Evolutionary conservation across 2,797 vertebrate genomes (phyloP).

Genomic region (Sebastes baramenuke): DNA sequence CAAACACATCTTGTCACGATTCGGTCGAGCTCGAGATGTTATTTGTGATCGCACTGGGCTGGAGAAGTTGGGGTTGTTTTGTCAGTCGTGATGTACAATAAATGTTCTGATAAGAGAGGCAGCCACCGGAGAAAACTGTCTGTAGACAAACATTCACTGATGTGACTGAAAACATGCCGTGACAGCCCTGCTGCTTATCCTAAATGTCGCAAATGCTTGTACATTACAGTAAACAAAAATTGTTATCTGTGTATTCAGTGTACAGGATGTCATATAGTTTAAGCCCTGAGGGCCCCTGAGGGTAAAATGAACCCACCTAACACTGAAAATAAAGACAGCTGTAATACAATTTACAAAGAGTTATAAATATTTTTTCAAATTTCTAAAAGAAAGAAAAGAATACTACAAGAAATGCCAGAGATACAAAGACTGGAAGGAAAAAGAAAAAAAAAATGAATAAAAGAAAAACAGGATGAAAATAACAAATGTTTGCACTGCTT

Average conservation of each 20-base stretch:
- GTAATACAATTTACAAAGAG: too few relatives aligned
- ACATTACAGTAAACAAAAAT: background rate
- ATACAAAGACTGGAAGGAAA: too few relatives aligned
- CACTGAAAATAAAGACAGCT: too few relatives aligned
- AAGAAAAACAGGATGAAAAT: too few relatives aligned
- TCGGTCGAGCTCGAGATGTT: constrained; percentile 30
- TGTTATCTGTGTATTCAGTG: background rate
- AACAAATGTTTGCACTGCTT: too few relatives aligned
- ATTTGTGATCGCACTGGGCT: constrained; percentile 20
- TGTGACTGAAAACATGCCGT: constrained; percentile 41
- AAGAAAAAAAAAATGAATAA: too few relatives aligned
- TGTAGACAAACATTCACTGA: constrained; percentile 40
- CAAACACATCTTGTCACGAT: constrained; percentile 42
- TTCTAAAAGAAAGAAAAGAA: too few relatives aligned
- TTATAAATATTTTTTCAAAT: too few relatives aligned
- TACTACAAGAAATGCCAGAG: too few relatives aligned
- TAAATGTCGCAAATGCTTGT: background rate
- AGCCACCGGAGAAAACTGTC: constrained; percentile 33
- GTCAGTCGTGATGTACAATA: constrained; percentile 11
- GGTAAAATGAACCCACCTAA: too few relatives aligned
- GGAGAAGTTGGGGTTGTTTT: constrained; percentile 19
- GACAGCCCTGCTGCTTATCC: constrained; percentile 11
- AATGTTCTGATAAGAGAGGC: constrained; percentile 41
- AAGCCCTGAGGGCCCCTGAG: too few relatives aligned
- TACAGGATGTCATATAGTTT: background rate